Evolutionary conservation across 2,888 invertebrate species (phyloP).

Genomic region (Pyrgus malvae): DNA sequence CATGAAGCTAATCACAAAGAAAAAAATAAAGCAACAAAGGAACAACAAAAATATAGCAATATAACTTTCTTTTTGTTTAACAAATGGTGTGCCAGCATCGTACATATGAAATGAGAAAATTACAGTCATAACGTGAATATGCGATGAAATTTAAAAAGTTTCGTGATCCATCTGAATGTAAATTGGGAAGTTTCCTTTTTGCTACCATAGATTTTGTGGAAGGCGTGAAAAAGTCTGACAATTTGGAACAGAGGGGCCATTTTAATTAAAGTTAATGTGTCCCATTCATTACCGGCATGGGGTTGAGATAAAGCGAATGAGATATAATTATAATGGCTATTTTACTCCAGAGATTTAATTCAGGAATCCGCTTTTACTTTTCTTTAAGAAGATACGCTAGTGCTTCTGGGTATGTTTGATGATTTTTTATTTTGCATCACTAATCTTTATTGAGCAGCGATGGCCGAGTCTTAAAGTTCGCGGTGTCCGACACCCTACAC

Average conservation of each 20-base stretch:
- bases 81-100: too few relatives aligned
- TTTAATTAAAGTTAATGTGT: constrained; percentile 57
- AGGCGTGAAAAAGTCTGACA: constrained; percentile 29
- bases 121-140: background rate
- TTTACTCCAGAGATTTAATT: constrained; percentile 37
- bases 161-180: background rate
- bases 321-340: constrained; percentile 48
- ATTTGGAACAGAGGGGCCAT: constrained; percentile 39
- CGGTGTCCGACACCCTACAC: too few relatives aligned
- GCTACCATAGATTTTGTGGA: constrained; percentile 7
- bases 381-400: background rate
- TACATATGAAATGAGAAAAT: background rate
- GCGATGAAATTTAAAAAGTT: background rate
- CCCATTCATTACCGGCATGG: constrained; percentile 48
- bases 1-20: too few relatives aligned
- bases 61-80: too few relatives aligned
- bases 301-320: constrained; percentile 51
- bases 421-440: too few relatives aligned
- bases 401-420: too few relatives aligned
- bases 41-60: too few relatives aligned
- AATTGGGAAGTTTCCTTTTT: constrained; percentile 1
- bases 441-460: too few relatives aligned
- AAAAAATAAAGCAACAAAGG: too few relatives aligned
- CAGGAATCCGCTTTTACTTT: background rate
- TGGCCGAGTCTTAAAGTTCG: too few relatives aligned